Conservation (phyloP, 2,113 vertebrate species). For the Odontophorus gujanensis region DNA sequence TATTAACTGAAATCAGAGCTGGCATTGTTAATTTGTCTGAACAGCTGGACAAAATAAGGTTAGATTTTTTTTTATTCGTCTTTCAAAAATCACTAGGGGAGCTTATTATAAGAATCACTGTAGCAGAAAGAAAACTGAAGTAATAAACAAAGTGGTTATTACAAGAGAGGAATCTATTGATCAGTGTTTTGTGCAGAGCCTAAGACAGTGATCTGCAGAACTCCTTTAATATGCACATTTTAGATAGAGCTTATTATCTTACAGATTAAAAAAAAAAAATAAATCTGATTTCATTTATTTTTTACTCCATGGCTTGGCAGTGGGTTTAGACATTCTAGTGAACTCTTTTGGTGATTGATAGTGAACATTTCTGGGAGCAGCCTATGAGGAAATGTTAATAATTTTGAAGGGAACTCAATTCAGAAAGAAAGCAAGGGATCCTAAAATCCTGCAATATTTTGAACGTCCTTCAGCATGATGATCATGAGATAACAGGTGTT, state of each 20-base stretch:
- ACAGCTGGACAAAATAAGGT: slow-evolving; percentile 35
- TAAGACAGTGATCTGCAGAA: neutral
- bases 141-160: neutral
- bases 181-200: neutral
- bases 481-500: neutral
- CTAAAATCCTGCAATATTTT: neutral
- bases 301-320: neutral
- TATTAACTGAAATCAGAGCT: slow-evolving; percentile 9
- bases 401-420: neutral
- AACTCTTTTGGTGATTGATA: neutral
- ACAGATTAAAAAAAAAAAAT: neutral
- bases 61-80: neutral
- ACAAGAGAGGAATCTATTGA: neutral
- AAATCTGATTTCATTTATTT: neutral
- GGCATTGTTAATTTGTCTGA: slow-evolving; percentile 40
- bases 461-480: neutral
- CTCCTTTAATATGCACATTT: neutral
- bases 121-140: slow-evolving; percentile 26
- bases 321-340: neutral
- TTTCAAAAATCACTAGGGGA: slow-evolving; percentile 38
- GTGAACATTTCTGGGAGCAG: neutral
- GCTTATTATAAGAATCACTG: slow-evolving; percentile 17
- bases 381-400: rapidly evolving
- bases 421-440: neutral
- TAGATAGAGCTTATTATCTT: neutral